Percentiles rank a stretch among this genome's conserved stretches.
Evolutionary conservation across 2,888 invertebrate genomes (phyloP).

Genomic region (Drosophila ochracea): DNA sequence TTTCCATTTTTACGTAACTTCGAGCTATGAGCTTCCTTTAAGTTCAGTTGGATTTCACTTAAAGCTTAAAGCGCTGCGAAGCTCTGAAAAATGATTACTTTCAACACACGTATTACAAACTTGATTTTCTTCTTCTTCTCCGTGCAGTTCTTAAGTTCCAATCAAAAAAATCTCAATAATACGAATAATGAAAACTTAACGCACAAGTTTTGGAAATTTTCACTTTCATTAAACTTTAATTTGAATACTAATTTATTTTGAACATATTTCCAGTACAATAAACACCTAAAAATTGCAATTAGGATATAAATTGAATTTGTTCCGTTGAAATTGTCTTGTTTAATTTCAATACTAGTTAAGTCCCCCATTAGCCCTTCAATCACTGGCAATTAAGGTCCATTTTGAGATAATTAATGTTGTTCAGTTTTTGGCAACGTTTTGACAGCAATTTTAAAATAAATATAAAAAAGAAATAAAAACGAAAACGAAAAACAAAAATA

Average conservation of each 20-base stretch:
- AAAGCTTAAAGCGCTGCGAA: not conserved
- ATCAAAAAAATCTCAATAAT: not conserved
- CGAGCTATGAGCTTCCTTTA: not conserved
- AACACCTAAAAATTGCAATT: not conserved
- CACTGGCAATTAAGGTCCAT: slow-evolving; percentile 49
- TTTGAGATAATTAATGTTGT: slow-evolving; percentile 61
- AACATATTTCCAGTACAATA: slow-evolving; percentile 14
- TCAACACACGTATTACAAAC: too few relatives aligned
- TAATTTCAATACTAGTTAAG: slow-evolving; percentile 25
- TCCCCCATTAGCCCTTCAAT: slow-evolving; percentile 42
- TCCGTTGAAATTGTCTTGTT: slow-evolving; percentile 14
- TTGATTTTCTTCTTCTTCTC: not conserved
- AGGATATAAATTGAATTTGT: not conserved
- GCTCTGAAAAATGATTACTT: not conserved
- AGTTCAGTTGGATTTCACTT: not conserved
- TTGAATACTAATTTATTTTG: not conserved
- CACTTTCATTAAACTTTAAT: not conserved
- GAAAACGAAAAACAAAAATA: slow-evolving; percentile 35
- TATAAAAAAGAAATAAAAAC: slow-evolving; percentile 11
- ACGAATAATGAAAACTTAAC: not conserved
- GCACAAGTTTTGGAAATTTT: not conserved
- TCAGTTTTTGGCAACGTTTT: slow-evolving; percentile 45
- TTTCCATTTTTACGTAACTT: not conserved
- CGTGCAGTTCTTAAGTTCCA: not conserved
- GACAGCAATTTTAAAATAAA: slow-evolving; percentile 40